Evolutionary conservation across 2,888 invertebrate species (phyloP), one percentile per base, ranked within the genome.

Genomic region (Trilocha varians): DNA sequence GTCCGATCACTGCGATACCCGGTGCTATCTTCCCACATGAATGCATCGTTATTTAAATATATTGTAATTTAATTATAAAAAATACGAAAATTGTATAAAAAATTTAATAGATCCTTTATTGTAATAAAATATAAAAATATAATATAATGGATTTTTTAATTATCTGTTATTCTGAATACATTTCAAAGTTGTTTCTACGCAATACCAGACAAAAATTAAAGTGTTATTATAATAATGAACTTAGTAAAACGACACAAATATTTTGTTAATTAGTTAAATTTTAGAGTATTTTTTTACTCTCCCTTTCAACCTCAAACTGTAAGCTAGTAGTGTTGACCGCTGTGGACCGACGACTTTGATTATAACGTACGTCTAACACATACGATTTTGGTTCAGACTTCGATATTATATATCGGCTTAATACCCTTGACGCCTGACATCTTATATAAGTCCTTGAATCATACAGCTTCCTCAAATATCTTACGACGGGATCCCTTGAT

Each of bases 31-130:
- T 89, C 57, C 91, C 91, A 1, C 89, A 90, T 64, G 91, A 91
- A 62, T 92, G 91, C 65, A 87, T 92, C 56, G 88, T 91, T 47
- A 91, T 92, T 67, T 92, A 74, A n/a, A n/a, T n/a, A n/a, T n/a
- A n/a, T n/a, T n/a, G n/a, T n/a, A n/a, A n/a, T n/a, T n/a, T n/a
- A n/a, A n/a, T n/a, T n/a, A n/a, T n/a, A n/a, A n/a, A n/a, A n/a
- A n/a, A n/a, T n/a, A 89, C 60, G 4, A 38, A 11, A 4, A 36
- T 34, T 2, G 25, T 9, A 25, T 9, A 9, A 3, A 25, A 11
- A 25, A 9, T 25, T 11, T 11, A 25, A 25, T 25, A 25, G 6
- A 3, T 25, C 25, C 11, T 2, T 25, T 96, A 96, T 78, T 91
- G 89, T 83, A 91, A 91, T 59, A 76, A 40, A 71, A 71, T 63